These are phyloP conservation scores for Lethrus apterus DNA, from an alignment of 1,140 invertebrate species.

Conservation along the genomic window DNA sequence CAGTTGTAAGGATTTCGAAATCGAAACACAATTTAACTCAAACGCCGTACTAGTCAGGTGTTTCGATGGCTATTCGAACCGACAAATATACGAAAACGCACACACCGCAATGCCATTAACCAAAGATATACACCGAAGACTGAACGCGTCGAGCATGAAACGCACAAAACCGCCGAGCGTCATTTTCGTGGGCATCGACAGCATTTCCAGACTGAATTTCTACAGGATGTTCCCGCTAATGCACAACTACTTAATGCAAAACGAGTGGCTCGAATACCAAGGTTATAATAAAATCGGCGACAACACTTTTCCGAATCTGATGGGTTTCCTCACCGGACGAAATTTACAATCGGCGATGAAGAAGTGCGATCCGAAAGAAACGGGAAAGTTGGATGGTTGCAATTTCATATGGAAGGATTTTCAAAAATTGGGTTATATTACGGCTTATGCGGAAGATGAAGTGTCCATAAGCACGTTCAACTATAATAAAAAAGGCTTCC, in stretches of 20 bases:
- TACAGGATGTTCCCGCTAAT: slow-evolving; percentile 69
- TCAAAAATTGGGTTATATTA: slow-evolving; percentile 49
- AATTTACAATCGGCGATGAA: slow-evolving; percentile 42
- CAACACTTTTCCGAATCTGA: slow-evolving; percentile 75
- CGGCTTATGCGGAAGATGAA: slow-evolving; percentile 55
- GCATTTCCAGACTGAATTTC: slow-evolving; percentile 68
- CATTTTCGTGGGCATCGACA: slow-evolving; percentile 70
- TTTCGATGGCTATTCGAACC: neutral
- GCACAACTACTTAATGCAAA: slow-evolving; percentile 49
- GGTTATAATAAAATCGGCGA: slow-evolving; percentile 61
- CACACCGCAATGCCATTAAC: neutral
- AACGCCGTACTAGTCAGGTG: slow-evolving; percentile 1
- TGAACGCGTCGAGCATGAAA: neutral
- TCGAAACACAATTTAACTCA: neutral
- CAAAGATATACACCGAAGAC: neutral
- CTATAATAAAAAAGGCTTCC: slow-evolving; percentile 56
- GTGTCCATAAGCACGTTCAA: slow-evolving; percentile 57
- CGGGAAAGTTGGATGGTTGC: slow-evolving; percentile 46
- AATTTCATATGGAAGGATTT: slow-evolving; percentile 56
- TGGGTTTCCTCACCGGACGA: slow-evolving; percentile 63
- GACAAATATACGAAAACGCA: neutral
- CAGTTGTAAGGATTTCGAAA: neutral
- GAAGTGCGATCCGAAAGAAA: slow-evolving; percentile 44
- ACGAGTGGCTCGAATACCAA: slow-evolving; percentile 44
- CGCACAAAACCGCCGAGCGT: slow-evolving; percentile 46